A percentile compares a stretch with the other conserved stretches of the same genome.
Evolutionary conservation across 2,888 invertebrate species (phyloP).

Genomic region (Hydropsyche betteni): DNA sequence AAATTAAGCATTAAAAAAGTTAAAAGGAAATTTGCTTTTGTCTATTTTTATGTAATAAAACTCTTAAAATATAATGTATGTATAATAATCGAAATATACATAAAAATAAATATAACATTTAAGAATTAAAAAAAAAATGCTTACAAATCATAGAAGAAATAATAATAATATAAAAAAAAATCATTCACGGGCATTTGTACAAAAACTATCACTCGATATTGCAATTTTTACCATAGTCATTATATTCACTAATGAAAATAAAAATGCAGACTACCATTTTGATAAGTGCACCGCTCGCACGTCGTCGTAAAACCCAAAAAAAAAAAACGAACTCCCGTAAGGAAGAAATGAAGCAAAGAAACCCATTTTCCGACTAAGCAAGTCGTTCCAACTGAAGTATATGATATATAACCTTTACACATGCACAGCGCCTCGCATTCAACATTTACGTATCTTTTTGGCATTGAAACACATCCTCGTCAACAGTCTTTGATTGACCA

Average conservation of each 20-base stretch:
- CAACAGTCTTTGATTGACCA: slow-evolving; percentile 13
- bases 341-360: too few species aligned
- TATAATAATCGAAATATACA: not conserved
- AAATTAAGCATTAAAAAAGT: not conserved
- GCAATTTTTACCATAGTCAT: slow-evolving; percentile 16
- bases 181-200: slow-evolving; percentile 25
- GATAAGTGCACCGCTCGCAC: too few species aligned
- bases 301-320: too few species aligned
- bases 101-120: slow-evolving; percentile 8
- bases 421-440: not conserved
- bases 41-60: not conserved
- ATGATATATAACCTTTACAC: too few species aligned
- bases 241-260: too few species aligned
- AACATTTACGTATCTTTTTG: slow-evolving; percentile 21
- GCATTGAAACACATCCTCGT: not conserved
- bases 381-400: too few species aligned
- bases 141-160: not conserved
- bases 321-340: too few species aligned
- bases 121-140: not conserved
- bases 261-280: too few species aligned
- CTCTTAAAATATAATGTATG: not conserved
- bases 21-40: slow-evolving; percentile 2
- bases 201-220: slow-evolving; percentile 24
- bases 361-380: too few species aligned
- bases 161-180: not conserved